Evolutionary conservation across 2,113 vertebrate species (phyloP), one percentile per base, ranked within the genome.

Genomic region (Prietella phreatophila): DNA sequence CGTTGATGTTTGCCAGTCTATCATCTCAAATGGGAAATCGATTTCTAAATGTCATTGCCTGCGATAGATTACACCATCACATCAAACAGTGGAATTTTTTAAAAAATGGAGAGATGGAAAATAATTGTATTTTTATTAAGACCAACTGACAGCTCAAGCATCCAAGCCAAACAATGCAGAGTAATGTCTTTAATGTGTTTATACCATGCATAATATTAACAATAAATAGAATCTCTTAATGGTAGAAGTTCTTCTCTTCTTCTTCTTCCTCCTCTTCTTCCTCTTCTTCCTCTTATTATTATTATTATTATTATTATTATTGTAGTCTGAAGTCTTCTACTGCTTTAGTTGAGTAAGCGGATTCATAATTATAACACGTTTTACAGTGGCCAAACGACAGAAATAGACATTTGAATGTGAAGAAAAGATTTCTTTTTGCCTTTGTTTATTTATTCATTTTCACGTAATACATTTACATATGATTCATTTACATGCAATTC

Each of bases 41-140:
- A 84, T 84, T 90, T 75, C 30, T 30, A 85, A 86, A 91, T 89
- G 86, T 73, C 79, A 71, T 56, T 80, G 79, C 4, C 69, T 61
- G 50, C 81, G 78, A 85, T 83, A 63, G 15, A 56, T 69, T 69
- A 78, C 33, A 39, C n/a, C 53, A 53, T 86, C 71, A 78, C 69
- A 61, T 47, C 39, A 56, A 63, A 56, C 8, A 69, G 19, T 85
- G n/a, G 20, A 47, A 47, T 42, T 69, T 76, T 13, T 50, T 73
- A 61, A 81, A 79, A 61, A 69, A 6, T 15, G 39, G n/a, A 75
- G 53, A 60, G 27, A 56, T 30, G 42, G 73, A 58, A 90, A 85
- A 90, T 82, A 60, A 88, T 86, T 36, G 63, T 19, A 47, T 84
- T 88, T 83, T 63, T 76, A 33, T 47, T 27, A 63, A 88, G 65